Base-by-base conservation (phyloP, 2,797 vertebrate genomes). In the Rhinichthys osculus region DNA sequence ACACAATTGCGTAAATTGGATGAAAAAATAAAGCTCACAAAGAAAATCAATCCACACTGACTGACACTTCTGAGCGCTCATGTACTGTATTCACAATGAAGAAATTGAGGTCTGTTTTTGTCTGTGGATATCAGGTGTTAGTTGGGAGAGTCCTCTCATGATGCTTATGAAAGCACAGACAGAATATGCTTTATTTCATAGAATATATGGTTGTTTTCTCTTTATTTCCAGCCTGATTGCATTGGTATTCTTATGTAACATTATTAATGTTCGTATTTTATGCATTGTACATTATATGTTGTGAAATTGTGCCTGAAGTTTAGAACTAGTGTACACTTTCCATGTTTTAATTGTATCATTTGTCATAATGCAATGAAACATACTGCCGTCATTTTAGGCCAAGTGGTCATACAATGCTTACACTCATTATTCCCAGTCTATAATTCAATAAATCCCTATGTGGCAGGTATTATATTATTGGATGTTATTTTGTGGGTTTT, bases 141-240 rank as follows among this genome's bases (percentile, higher is more conserved):
- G 78, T 74, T 52, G 52, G 77, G 79, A 73, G 66, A 50, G 64
- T 71, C 62, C 73, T 81, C 66, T 85, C 78, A 83, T 73, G 70
- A 71, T 66, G 21, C 35, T 66, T 81, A 52, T 54, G 79, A 80
- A 78, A 86, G 81, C 19, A 77, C 84, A 50, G 38, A 74, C 84
- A 81, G 54, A 82, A 78, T 78, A 74, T 86, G 42, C 67, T 88
- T 74, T 74, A 50, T 59, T 79, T 74, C 42, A 85, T 40, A 78
- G 42, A 83, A 71, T 80, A 71, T 80, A 74, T 77, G 71, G 42
- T 84, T 84, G 78, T 84, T 87, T 82, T 50, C 14, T 50, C 47
- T 50, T 50, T 27, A 47, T 42, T 14, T 38, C 16, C 64, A 78
- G 35, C 23, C n/a, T 23, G 7, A 38, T 38, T 38, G 67, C 62